Evolutionary conservation across 2,797 vertebrate species (phyloP).

Genomic region (Centroberyx gerrardi): DNA sequence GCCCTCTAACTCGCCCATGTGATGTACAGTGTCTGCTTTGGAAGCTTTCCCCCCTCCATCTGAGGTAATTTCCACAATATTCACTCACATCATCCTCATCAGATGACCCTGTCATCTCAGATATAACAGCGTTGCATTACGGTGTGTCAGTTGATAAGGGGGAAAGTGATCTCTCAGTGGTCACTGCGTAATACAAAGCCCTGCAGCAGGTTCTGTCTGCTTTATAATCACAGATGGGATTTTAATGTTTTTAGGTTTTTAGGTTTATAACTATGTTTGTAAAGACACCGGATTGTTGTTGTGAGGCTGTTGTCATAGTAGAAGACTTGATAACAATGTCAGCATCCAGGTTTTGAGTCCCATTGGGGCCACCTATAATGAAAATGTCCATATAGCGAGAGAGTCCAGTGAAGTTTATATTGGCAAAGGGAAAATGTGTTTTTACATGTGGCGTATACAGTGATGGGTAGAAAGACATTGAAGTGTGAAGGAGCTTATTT

Average conservation of each 20-base stretch:
- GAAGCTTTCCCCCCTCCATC: slow-evolving; percentile 16
- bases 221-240: neutral
- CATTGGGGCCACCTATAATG: neutral
- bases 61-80: slow-evolving; percentile 38
- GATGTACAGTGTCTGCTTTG: slow-evolving; percentile 14
- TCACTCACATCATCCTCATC: slow-evolving; percentile 47
- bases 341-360: too few species aligned
- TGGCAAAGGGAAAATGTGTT: neutral
- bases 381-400: neutral
- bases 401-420: neutral
- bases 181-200: slow-evolving; percentile 1
- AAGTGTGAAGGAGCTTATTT: neutral
- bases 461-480: neutral
- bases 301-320: too few species aligned
- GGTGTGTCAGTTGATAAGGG: neutral
- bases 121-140: slow-evolving; percentile 33
- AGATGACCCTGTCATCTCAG: slow-evolving; percentile 34
- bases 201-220: neutral
- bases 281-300: too few species aligned
- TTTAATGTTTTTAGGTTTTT: neutral
- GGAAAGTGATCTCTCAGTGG: slow-evolving; percentile 15
- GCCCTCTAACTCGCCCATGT: slow-evolving; percentile 18
- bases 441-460: neutral
- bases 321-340: too few species aligned
- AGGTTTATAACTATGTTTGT: too few species aligned